Base-by-base conservation (phyloP, 2,113 vertebrate genomes). In the Sebastes fasciatus region DNA sequence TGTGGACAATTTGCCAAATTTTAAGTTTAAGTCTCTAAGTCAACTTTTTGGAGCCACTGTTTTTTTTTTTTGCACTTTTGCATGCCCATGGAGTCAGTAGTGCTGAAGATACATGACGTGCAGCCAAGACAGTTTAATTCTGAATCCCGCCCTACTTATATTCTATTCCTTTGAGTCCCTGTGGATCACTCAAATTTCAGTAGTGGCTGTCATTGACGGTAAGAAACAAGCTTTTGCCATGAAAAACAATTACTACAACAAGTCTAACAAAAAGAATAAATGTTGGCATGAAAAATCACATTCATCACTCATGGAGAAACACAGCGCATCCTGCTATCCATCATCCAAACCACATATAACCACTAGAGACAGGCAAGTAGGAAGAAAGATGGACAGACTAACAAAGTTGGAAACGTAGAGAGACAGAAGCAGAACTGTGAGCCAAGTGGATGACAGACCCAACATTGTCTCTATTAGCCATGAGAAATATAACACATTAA, bases 331-430 rank as follows among this genome's bases (percentile, higher is more conserved):
- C 57, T 68, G 17, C 19, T 11, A 68, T 62, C 51, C 2, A 62
- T 74, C 75, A 69, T 46, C 60, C 43, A 69, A 79, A 78, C 19
- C 26, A 0, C 17, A 60, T 77, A 9, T 52, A 75, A 45, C 40
- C n/a, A 66, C 57, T 14, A 57, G 14, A 73, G 23, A 74, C 23
- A 34, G 61, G 49, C 23, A 60, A n/a, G 26, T 12, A 6, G 45
- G 80, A 46, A 19, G 26, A 61, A 71, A 71, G 76, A 49, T 17
- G 55, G 67, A 73, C 49, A 60, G 19, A 57, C 21, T 14, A n/a
- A 26, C 16, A 4, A 72, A 26, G 8, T 8, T n/a, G 6, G 69
- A 55, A 68, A 48, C 10, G n/a, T 19, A 46, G 6, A 34, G 14
- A 64, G 52, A 70, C 34, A 45, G 73, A 83, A 21, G 57, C 10